A percentile compares a stretch with the other conserved stretches of the same genome.
These are phyloP conservation scores for Drosophila siamana DNA, from an alignment of 2,888 invertebrate genomes.

Conservation along the genomic window DNA sequence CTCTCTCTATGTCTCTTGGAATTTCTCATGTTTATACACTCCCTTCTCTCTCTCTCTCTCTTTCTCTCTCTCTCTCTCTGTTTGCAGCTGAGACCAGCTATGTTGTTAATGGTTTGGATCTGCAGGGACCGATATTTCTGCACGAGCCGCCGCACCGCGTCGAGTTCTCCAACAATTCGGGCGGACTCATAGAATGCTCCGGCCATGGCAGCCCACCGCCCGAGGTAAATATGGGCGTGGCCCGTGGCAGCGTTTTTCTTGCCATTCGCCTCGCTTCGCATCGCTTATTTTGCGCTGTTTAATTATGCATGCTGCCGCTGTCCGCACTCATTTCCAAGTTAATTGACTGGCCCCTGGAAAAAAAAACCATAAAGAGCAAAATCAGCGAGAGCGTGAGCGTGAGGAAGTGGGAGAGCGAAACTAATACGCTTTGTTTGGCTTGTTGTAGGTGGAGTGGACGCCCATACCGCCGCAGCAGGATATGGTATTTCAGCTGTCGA, in stretches of 20 bases:
- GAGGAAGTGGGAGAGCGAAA: neutral
- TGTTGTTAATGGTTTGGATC: slow-evolving; percentile 86
- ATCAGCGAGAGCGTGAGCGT: neutral
- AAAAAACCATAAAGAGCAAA: slow-evolving; percentile 1
- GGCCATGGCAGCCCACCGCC: slow-evolving; percentile 90
- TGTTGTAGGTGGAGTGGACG: slow-evolving; percentile 90
- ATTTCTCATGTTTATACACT: too few relatives aligned
- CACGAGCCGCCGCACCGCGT: slow-evolving; percentile 90
- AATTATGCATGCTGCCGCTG: slow-evolving; percentile 74
- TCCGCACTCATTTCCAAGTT: slow-evolving; percentile 67
- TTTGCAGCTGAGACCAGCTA: slow-evolving; percentile 66
- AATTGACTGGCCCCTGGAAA: slow-evolving; percentile 65
- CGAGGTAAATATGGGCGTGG: slow-evolving; percentile 86
- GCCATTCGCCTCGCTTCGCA: neutral
- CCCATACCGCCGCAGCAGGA: slow-evolving; percentile 89
- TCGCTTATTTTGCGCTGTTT: slow-evolving; percentile 54
- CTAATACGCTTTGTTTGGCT: slow-evolving; percentile 13
- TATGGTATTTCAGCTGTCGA: slow-evolving; percentile 90
- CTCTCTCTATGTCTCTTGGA: too few relatives aligned
- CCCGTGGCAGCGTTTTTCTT: slow-evolving; percentile 3
- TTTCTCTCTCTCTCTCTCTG: slow-evolving; percentile 7
- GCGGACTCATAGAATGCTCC: slow-evolving; percentile 89
- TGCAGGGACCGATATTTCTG: slow-evolving; percentile 89
- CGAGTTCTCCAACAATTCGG: slow-evolving; percentile 92
- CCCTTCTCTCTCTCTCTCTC: neutral